A percentile compares a stretch with the other conserved stretches of the same genome.
These are phyloP conservation scores for Paradoxurus hermaphroditus DNA, from an alignment of 2,113 vertebrate species.

Conservation along the genomic window DNA sequence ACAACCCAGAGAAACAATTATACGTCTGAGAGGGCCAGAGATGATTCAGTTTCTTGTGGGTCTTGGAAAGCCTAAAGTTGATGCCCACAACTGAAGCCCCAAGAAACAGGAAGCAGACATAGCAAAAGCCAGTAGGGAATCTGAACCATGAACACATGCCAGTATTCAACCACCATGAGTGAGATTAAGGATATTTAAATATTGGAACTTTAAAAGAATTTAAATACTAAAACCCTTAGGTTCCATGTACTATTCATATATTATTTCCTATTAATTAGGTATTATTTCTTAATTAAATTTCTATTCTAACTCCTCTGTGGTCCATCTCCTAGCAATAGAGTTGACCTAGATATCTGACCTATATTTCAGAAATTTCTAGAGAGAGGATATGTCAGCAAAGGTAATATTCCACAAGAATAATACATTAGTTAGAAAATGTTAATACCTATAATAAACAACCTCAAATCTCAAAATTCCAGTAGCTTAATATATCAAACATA, in stretches of 20 bases:
- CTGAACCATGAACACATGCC: neutral
- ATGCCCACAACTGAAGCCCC: neutral
- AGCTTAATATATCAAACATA: neutral
- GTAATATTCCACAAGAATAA: neutral
- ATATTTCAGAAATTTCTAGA: neutral
- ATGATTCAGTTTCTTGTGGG: neutral
- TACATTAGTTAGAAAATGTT: neutral
- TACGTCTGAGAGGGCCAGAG: neutral
- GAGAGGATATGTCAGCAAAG: neutral
- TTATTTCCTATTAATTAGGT: neutral
- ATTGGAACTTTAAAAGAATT: neutral
- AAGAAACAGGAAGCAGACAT: neutral
- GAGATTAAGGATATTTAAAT: neutral
- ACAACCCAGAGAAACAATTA: neutral
- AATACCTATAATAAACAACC: neutral
- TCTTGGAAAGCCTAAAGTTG: neutral
- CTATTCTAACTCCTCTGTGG: neutral
- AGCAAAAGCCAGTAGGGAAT: neutral
- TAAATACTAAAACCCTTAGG: neutral
- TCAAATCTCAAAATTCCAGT: constrained; percentile 3
- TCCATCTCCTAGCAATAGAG: neutral
- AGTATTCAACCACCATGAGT: neutral
- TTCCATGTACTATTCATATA: neutral
- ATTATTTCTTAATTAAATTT: neutral
- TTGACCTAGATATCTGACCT: neutral